A percentile compares a stretch with the other conserved stretches of the same genome.
Evolutionary conservation across 2,888 invertebrate genomes (phyloP).

Genomic region (Drosophila meridionalis): DNA sequence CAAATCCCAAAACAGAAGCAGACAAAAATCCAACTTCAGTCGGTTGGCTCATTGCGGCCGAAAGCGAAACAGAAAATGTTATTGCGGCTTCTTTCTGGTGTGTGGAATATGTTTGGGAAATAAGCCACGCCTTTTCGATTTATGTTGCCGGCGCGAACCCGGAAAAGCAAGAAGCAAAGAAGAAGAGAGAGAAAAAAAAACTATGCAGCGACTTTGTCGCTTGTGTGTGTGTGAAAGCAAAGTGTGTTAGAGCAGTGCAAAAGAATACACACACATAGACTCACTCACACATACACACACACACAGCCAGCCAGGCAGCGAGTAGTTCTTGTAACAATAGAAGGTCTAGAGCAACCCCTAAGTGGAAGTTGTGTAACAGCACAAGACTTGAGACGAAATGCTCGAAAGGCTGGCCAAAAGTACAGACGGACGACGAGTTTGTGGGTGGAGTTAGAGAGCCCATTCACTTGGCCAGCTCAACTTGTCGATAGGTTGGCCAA

Average conservation of each 20-base stretch:
- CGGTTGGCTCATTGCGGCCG: conserved; percentile 41
- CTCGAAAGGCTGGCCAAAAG: conserved; percentile 35
- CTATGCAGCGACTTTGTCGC: conserved; percentile 43
- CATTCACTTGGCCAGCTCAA: conserved; percentile 11
- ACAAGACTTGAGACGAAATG: conserved; percentile 68
- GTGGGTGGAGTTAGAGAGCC: conserved; percentile 70
- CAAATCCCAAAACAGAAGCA: conserved; percentile 24
- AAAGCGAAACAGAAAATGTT: conserved; percentile 60
- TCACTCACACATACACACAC: neutral
- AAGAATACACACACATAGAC: neutral
- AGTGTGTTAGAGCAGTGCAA: conserved; percentile 32
- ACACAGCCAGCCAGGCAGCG: conserved; percentile 2
- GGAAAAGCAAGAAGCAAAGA: conserved; percentile 64
- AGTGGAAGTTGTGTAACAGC: conserved; percentile 57
- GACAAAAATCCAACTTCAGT: conserved; percentile 43
- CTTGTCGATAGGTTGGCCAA: conserved; percentile 15
- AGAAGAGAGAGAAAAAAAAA: conserved; percentile 43
- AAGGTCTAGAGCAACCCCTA: conserved; percentile 73
- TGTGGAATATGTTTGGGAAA: conserved; percentile 57
- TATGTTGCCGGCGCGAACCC: conserved; percentile 72
- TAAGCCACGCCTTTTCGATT: conserved; percentile 74
- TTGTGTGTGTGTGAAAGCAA: conserved; percentile 35
- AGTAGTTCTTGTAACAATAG: conserved; percentile 75
- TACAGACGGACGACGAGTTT: conserved; percentile 46
- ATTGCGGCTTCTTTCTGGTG: conserved; percentile 50